A percentile compares a stretch with the other conserved stretches of the same genome.
Conservation (phyloP, 2,888 invertebrate genomes). For the Apodemia zela region DNA sequence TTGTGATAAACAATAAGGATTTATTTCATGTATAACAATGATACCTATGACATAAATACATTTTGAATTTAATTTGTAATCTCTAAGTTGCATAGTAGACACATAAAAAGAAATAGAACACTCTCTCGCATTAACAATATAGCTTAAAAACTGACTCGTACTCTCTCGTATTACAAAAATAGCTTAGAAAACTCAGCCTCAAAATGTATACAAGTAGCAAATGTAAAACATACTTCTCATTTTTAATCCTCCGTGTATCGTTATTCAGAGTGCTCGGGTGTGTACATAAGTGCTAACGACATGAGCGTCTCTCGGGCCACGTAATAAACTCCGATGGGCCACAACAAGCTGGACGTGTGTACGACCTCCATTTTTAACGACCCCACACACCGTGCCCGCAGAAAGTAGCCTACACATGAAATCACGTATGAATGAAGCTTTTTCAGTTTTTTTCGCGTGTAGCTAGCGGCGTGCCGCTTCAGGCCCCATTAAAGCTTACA, state of each 20-base stretch:
- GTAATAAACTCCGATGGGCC: conserved; percentile 74
- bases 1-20: too few species aligned
- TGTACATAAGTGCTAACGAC: conserved; percentile 53
- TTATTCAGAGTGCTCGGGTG: conserved; percentile 37
- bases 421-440: conserved; percentile 79
- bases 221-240: conserved; percentile 22
- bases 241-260: conserved; percentile 22
- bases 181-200: background rate
- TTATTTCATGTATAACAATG: too few species aligned
- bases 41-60: too few species aligned
- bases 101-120: too few species aligned
- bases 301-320: conserved; percentile 50
- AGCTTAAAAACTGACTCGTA: too few species aligned
- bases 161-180: too few species aligned
- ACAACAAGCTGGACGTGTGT: conserved; percentile 70
- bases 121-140: too few species aligned
- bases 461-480: conserved; percentile 66
- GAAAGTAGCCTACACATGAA: conserved; percentile 79
- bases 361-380: conserved; percentile 77
- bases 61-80: too few species aligned
- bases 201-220: background rate
- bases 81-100: too few species aligned
- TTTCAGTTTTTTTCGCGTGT: conserved; percentile 76
- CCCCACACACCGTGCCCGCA: conserved; percentile 67
- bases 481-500: conserved; percentile 77